These are phyloP conservation scores for Isurus oxyrinchus DNA, from an alignment of 2,113 vertebrate genomes.

Conservation along the genomic window DNA sequence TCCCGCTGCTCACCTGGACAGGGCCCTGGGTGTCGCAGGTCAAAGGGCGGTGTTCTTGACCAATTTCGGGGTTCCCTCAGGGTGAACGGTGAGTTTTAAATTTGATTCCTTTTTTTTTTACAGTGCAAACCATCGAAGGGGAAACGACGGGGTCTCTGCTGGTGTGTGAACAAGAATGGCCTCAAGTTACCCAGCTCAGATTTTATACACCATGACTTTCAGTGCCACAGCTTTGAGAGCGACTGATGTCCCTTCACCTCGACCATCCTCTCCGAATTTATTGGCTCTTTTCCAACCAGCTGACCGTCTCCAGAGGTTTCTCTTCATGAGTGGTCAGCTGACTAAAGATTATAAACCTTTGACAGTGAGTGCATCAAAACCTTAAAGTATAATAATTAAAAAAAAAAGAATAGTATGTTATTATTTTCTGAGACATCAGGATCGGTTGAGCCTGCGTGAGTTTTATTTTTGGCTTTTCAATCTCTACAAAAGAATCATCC, in stretches of 20 bases:
- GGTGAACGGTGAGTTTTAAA: background rate
- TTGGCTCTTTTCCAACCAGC: background rate
- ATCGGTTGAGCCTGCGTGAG: background rate
- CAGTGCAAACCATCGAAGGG: conserved; percentile 59
- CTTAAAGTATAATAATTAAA: background rate
- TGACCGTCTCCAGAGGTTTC: background rate
- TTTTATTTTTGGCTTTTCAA: background rate
- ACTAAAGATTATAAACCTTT: background rate
- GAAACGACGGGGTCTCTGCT: conserved; percentile 68
- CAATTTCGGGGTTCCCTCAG: background rate
- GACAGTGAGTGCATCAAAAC: background rate
- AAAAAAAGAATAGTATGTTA: background rate
- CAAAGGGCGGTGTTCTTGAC: too few relatives aligned
- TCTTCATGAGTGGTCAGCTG: background rate
- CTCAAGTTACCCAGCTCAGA: conserved; percentile 49
- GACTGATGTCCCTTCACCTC: conserved; percentile 42
- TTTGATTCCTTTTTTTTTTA: background rate
- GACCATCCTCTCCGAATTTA: conserved; percentile 27
- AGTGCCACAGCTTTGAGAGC: conserved; percentile 90
- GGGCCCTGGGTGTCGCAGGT: conserved; percentile 65
- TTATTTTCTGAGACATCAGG: background rate
- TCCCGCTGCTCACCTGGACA: conserved; percentile 55
- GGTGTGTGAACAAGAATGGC: conserved; percentile 70
- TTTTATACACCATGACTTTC: conserved; percentile 82
- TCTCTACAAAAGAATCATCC: background rate